These are phyloP conservation scores for Anas platyrhynchos DNA, from an alignment of 2,113 vertebrate genomes.

Conservation along the genomic window DNA sequence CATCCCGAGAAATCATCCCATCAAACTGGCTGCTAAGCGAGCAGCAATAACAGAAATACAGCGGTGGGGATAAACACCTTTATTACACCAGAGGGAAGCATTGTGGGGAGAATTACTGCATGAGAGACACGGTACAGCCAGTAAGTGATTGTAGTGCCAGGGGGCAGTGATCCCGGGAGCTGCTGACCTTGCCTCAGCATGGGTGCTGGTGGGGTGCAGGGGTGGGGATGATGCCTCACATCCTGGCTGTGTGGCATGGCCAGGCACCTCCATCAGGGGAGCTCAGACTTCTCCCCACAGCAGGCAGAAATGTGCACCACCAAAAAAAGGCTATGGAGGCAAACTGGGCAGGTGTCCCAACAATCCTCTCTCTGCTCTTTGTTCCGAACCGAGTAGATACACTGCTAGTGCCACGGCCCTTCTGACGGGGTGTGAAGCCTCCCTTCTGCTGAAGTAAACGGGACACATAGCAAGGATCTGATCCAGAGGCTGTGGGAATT, in stretches of 20 bases:
- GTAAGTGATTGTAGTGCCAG: rapidly evolving
- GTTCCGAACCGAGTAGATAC: rapidly evolving
- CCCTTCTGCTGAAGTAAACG: neutral
- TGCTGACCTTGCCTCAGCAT: rapidly evolving
- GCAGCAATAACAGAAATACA: neutral
- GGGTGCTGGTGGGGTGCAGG: neutral
- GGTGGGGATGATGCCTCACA: neutral
- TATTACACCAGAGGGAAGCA: neutral
- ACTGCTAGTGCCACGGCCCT: neutral
- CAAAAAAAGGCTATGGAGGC: neutral
- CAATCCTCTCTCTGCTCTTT: neutral
- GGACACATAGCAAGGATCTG: neutral
- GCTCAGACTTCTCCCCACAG: neutral
- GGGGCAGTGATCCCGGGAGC: neutral
- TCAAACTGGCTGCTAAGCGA: neutral
- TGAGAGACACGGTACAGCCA: neutral
- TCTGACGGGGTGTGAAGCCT: neutral
- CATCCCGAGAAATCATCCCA: neutral
- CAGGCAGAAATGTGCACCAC: neutral
- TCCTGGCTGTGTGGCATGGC: neutral
- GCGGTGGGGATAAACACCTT: neutral
- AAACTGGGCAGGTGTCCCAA: neutral
- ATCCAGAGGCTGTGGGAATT: neutral
- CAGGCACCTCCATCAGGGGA: neutral
- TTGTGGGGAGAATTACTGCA: neutral